Conservation (phyloP, 2,113 vertebrate species). For the Albula glossodonta region DNA sequence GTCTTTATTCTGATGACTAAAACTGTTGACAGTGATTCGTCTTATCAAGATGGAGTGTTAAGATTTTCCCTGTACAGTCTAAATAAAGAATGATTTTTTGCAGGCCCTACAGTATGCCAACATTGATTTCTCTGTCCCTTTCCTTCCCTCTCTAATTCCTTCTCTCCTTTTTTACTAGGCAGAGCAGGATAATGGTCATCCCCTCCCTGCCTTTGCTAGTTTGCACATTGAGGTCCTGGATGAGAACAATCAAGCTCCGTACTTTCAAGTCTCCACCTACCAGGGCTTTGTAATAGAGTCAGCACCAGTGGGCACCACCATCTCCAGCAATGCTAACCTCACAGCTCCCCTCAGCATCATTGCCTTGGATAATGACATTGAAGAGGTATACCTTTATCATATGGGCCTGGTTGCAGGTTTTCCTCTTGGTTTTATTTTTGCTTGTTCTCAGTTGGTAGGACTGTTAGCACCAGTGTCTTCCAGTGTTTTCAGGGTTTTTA, state of each 20-base stretch:
- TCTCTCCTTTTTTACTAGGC: conserved; percentile 69
- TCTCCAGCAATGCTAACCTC: conserved; percentile 75
- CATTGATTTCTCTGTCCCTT: not conserved
- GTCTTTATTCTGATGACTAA: not conserved
- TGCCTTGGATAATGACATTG: conserved; percentile 91
- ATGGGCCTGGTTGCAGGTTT: not conserved
- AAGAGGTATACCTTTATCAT: conserved; percentile 77
- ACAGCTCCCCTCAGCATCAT: conserved; percentile 79
- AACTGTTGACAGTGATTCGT: not conserved
- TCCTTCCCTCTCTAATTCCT: not conserved
- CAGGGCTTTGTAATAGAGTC: conserved; percentile 91
- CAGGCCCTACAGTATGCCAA: too few species aligned
- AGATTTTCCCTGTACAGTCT: not conserved
- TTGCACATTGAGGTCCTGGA: conserved; percentile 94
- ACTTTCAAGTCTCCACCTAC: conserved; percentile 83
- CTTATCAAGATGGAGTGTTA: not conserved
- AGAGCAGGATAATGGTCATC: conserved; percentile 96
- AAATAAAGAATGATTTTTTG: not conserved
- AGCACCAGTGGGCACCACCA: conserved; percentile 85
- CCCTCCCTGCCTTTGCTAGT: conserved; percentile 90
- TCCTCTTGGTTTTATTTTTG: not conserved
- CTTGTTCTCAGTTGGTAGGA: not conserved
- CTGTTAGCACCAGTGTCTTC: not conserved
- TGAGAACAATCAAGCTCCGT: conserved; percentile 94
- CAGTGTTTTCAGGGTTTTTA: not conserved